Evolutionary conservation across 2,888 invertebrate species (phyloP).

Genomic region (Andrena minutula): DNA sequence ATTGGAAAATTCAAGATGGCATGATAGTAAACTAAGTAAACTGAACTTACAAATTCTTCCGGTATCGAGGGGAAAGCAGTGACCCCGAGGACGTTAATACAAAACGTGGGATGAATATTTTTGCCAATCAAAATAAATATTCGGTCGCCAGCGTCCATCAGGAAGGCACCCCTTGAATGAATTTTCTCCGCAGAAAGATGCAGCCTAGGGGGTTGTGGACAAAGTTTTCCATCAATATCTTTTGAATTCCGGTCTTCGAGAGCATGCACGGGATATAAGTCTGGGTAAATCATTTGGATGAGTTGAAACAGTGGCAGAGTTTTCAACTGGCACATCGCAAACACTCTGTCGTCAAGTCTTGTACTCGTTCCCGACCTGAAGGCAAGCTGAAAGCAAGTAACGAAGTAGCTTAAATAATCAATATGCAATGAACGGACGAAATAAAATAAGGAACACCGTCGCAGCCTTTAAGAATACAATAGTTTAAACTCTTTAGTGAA

Average conservation of each 20-base stretch:
- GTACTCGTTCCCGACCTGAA: slow-evolving; percentile 96
- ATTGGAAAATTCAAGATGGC: too few relatives aligned
- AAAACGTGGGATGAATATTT: slow-evolving; percentile 90
- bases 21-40: neutral
- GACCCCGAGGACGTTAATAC: slow-evolving; percentile 92
- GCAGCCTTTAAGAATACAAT: too few relatives aligned
- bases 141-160: slow-evolving; percentile 94
- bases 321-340: slow-evolving; percentile 97
- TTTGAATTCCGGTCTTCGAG: slow-evolving; percentile 87
- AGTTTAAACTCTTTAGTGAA: too few relatives aligned
- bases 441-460: too few relatives aligned
- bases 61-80: slow-evolving; percentile 90
- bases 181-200: slow-evolving; percentile 96
- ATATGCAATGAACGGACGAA: neutral
- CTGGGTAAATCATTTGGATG: slow-evolving; percentile 95
- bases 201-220: slow-evolving; percentile 90
- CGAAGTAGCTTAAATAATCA: neutral
- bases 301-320: slow-evolving; percentile 92
- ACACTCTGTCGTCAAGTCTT: slow-evolving; percentile 96
- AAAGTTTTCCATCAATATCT: slow-evolving; percentile 84
- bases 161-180: slow-evolving; percentile 93
- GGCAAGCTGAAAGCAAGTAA: slow-evolving; percentile 88
- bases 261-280: slow-evolving; percentile 94
- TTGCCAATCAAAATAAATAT: slow-evolving; percentile 95
- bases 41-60: slow-evolving; percentile 88